Conservation (phyloP, 2,113 vertebrate species). For the Diadophis punctatus region DNA sequence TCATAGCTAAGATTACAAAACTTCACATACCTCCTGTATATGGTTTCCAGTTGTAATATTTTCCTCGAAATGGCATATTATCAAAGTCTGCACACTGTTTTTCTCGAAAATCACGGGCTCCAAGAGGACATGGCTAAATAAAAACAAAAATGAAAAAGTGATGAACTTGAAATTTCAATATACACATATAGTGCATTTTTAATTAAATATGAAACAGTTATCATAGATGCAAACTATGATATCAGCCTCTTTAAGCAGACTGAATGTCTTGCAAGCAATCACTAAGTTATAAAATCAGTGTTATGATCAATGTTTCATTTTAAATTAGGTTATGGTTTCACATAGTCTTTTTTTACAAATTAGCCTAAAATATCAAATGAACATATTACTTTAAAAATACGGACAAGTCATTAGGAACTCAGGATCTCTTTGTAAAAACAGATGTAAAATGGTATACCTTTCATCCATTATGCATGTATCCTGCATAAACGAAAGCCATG, state of each 20-base stretch:
- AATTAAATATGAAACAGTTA: not conserved
- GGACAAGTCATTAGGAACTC: not conserved
- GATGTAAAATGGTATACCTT: not conserved
- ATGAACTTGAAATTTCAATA: constrained; percentile 16
- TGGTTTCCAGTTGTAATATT: constrained; percentile 99
- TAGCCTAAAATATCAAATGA: not conserved
- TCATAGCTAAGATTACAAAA: not conserved
- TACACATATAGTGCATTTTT: not conserved
- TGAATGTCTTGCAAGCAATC: not conserved
- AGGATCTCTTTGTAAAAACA: not conserved
- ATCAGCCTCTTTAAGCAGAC: not conserved
- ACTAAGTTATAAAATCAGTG: constrained; percentile 1
- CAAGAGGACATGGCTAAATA: constrained; percentile 81
- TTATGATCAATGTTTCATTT: not conserved
- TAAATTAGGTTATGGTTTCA: not conserved
- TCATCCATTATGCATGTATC: not conserved
- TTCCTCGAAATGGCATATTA: constrained; percentile 94
- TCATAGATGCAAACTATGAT: not conserved
- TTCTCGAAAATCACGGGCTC: constrained; percentile 92
- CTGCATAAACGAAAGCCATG: not conserved
- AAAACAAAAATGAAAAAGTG: not conserved
- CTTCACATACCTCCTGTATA: constrained; percentile 88
- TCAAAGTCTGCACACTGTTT: constrained; percentile 98
- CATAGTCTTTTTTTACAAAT: not conserved
- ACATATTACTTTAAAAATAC: not conserved